Evolutionary conservation across 2,113 vertebrate species (phyloP), one percentile per base, ranked within the genome.

Genomic region (Crotalus tigris): DNA sequence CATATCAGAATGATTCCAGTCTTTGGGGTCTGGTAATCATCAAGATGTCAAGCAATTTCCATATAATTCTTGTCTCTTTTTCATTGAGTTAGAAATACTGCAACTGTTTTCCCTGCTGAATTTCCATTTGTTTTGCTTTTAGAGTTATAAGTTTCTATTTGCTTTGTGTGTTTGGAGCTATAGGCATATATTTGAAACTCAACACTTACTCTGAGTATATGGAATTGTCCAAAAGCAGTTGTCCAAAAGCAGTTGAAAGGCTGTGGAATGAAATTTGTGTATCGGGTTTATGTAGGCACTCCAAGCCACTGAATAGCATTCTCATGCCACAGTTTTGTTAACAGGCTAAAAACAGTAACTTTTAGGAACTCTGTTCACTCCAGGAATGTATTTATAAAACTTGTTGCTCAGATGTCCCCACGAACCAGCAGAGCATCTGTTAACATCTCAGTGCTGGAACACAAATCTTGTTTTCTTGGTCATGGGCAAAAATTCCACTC

Each of bases 31-130:
- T 92, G 89, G 44, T 57, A 81, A 94, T 59, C 44, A 91, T 93
- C 44, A 0, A 90, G 61, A 94, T 85, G 94, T 23, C 92, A 91
- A 85, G 89, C 69, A 94, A 94, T 95, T 89, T 95, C 44, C 87
- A 94, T 1, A 0, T 39, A 94, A 90, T 90, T 95, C 88, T 87
- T 93, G 10, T 39, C 33, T 81, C 33, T 44, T 81, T 91, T 91
- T 8, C 59, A 0, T 51, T 85, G 0, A 0, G 19, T 59, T 4
- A n/a, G 81, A 87, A 49, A 87, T 33, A 23, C 64, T 81, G 1
- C 17, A 88, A 94, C 93, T 93, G 81, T 91, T 94, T 69, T 94
- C 93, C 86, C 91, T 64, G 64, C 64, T 92, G 88, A 29, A 53
- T 85, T 57, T 53, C 88, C 46, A 39, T 57, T 44, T 39, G 55